These are phyloP conservation scores for Epirrita christyi DNA, from an alignment of 2,888 invertebrate genomes.

Conservation along the genomic window DNA sequence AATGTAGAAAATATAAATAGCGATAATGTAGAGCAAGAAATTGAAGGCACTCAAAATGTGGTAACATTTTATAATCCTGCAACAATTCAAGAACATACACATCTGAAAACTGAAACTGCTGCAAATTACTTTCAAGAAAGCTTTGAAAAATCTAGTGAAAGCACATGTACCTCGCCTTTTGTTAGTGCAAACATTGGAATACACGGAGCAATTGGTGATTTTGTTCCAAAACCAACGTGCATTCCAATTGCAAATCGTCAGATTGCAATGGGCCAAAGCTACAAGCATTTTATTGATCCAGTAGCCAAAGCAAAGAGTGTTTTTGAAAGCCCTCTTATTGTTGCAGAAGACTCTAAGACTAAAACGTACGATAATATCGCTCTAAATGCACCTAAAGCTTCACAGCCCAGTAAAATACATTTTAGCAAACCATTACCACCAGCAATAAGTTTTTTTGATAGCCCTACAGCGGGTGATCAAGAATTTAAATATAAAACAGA, in stretches of 20 bases:
- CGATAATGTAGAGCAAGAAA: conserved; percentile 7
- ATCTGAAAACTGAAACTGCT: conserved; percentile 3
- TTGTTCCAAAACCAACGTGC: conserved; percentile 12
- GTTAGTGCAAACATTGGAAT: conserved; percentile 12
- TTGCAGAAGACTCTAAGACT: neutral
- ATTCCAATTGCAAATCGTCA: too few species aligned
- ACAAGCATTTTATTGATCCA: conserved; percentile 3
- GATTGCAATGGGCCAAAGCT: too few species aligned
- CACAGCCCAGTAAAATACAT: conserved; percentile 3
- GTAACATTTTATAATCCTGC: conserved; percentile 16
- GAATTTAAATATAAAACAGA: conserved; percentile 13
- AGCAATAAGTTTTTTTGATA: conserved; percentile 33
- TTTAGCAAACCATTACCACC: conserved; percentile 24
- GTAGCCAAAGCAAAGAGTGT: conserved; percentile 5
- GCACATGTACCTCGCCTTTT: neutral
- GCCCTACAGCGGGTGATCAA: conserved; percentile 8
- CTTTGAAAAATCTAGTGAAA: neutral
- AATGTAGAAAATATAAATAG: conserved; percentile 15
- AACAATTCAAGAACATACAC: conserved; percentile 12
- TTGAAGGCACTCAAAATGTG: conserved; percentile 10
- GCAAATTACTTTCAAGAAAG: conserved; percentile 1
- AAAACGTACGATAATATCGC: neutral
- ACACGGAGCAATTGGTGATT: conserved; percentile 24
- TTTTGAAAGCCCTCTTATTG: conserved; percentile 8
- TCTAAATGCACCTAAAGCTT: neutral